Base-by-base conservation (phyloP, 37 sponge, comb jelly and placozoan genomes). In the Halichondria panicea region DNA sequence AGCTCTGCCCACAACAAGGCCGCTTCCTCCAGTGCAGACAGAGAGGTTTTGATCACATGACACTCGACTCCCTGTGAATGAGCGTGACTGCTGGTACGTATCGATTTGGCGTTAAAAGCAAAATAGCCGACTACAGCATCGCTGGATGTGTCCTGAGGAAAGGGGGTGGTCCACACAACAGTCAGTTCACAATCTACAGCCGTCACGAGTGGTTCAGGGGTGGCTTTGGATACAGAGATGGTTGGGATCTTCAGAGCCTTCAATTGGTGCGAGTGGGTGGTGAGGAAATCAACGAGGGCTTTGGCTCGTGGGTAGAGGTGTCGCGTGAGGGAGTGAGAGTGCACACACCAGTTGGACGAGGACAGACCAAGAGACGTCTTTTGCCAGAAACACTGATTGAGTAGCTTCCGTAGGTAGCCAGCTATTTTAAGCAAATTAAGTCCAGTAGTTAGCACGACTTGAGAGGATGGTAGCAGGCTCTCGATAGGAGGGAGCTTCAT, bases 401-500 rank as follows among this genome's bases (percentile, higher is more conserved):
- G 70, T 0, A 80, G 81, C 18, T 22, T 22, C 52, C 68, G n/a
- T 9, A 30, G 43, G 42, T 80, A 66, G 6, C 25, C 33, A 32
- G 56, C 33, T 13, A 87, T 31, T 13, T 58, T 67, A 35, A 87
- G 66, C 87, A 81, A 87, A 22, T 38, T 87, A 33, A 87, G 54
- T 1, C 42, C 62, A 0, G 18, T 55, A 12, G 57, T 40, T 3
- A 11, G 7, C 38, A 22, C 34, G 0, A 15, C n/a, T 69, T 75
- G 81, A 24, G 53, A n/a, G 0, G 40, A 44, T 3, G 81, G 87
- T 3, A 68, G 11, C 19, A 80, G 75, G 6, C 11, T 6, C 21
- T 80, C 75, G 3, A 80, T 34, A 15, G 87, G 66, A n/a, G 58
- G 54, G 0, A 28, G 25, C 37, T 13, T 12, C 73, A 18, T 12